Base-by-base conservation (phyloP, 2,888 invertebrate genomes). In the Drosophila kokeensis region DNA sequence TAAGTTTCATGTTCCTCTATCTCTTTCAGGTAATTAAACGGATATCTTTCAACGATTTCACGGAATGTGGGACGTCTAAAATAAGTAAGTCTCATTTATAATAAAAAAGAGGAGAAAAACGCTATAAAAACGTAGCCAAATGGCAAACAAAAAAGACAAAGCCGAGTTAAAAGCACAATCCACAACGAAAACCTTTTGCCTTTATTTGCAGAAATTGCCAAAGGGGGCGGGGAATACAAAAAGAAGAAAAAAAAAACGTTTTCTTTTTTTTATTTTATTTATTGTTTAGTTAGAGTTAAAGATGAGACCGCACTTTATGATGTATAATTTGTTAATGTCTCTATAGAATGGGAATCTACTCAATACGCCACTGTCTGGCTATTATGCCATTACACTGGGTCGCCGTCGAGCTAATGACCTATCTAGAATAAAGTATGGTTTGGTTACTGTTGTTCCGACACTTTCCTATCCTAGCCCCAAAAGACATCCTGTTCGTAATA, bases 11-110 rank as follows among this genome's bases (percentile, higher is more conserved):
- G 38, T n/a, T 70, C 67, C 48, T 87, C 50, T 66, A 45, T 79
- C 65, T 75, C 69, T 87, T 89, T 68, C 81, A 85, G 85, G 85
- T 85, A 85, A 87, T 87, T 85, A 87, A 87, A 82, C 70, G 60
- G 49, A 55, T 42, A 68, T 83, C 64, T 73, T 60, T 73, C 76
- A 79, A 64, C 68, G 57, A 74, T 74, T 75, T 75, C 52, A 63
- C 38, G 73, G 73, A 59, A 62, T 60, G 58, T 58, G 52, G 36
- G 49, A 21, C 29, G 72, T 55, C 49, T 57, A 53, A 76, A 69
- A 66, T 68, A 78, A 86, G 69, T 81, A 78, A 58, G 64, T 48
- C 69, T 73, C 72, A 81, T 89, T 79, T 76, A 81, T 83, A 24
- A 45, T 75, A 58, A 68, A 72, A 75, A 60, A 34, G 70, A 54